phyloP scores from a whole-genome alignment of 2,797 vertebrate genomes.

The Characodon lateralis region DNA sequence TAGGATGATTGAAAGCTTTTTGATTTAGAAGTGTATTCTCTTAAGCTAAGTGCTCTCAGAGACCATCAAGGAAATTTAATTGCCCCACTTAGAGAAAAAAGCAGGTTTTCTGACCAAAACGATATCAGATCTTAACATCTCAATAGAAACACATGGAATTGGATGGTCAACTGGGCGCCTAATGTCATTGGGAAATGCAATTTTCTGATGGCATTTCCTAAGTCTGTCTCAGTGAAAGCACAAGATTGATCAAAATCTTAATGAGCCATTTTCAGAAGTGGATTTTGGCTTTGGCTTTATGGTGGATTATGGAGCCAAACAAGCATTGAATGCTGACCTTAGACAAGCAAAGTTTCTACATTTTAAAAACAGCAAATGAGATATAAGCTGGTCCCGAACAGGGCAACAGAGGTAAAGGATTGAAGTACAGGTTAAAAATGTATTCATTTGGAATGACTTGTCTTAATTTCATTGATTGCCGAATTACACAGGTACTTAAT shows the following conservation, averaged over 20 bases:
- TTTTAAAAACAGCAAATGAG: conserved; percentile 54
- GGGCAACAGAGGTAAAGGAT: conserved; percentile 28
- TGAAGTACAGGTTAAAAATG: conserved; percentile 23
- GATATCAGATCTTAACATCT: conserved; percentile 99
- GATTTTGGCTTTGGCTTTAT: conserved; percentile 81
- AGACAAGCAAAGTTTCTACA: conserved; percentile 65
- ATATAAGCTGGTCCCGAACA: conserved; percentile 32
- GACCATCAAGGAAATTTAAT: conserved; percentile 99
- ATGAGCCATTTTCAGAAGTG: conserved; percentile 95
- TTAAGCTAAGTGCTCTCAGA: conserved; percentile 99
- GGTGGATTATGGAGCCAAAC: conserved; percentile 82
- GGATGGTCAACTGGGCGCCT: conserved; percentile 93
- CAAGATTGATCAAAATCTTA: conserved; percentile 97
- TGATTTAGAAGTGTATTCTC: conserved; percentile 99
- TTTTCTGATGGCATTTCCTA: conserved; percentile 98
- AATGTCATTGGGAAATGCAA: conserved; percentile 98
- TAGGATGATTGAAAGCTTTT: conserved; percentile 99
- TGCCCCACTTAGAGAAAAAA: conserved; percentile 91
- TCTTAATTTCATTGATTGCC: neutral
- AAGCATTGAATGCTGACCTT: conserved; percentile 74
- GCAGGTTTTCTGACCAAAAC: conserved; percentile 95
- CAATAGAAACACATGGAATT: conserved; percentile 97
- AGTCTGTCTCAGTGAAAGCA: conserved; percentile 91
- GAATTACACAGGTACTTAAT: neutral
- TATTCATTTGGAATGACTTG: conserved; percentile 6